phyloP scores from a whole-genome alignment of 2,797 vertebrate species.

The Melanotaenia maccullochi region DNA sequence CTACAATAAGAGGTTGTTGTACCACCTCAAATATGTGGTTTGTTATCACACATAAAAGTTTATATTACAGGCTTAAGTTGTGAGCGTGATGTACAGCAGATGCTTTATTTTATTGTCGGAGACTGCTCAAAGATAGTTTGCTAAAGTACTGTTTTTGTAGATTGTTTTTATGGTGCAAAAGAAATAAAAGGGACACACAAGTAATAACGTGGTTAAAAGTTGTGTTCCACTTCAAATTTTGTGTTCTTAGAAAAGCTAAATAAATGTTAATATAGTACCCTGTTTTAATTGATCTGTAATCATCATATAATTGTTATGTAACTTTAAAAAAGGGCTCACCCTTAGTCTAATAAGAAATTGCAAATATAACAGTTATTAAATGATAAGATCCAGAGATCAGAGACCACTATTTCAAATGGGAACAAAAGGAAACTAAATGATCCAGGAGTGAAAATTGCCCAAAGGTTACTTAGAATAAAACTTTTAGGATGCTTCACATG shows the following conservation, averaged over 20 bases:
- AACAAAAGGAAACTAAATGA: not conserved
- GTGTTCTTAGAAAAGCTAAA: not conserved
- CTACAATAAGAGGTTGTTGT: not conserved
- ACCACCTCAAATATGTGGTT: not conserved
- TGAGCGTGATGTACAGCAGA: slow-evolving; percentile 22
- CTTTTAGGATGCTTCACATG: not conserved
- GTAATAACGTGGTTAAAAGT: not conserved
- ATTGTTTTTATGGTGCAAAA: slow-evolving; percentile 8
- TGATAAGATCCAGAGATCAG: not conserved
- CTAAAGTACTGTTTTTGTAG: not conserved
- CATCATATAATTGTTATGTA: not conserved
- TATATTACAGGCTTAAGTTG: slow-evolving; percentile 12
- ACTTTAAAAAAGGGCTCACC: no score
- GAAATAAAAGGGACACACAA: not conserved
- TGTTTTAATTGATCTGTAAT: not conserved
- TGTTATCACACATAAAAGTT: slow-evolving; percentile 2
- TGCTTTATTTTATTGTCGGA: slow-evolving; percentile 13
- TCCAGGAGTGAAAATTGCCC: not conserved
- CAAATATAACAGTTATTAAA: not conserved
- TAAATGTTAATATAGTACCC: not conserved
- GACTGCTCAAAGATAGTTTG: slow-evolving; percentile 3
- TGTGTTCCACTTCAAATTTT: not conserved
- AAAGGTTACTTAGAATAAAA: not conserved
- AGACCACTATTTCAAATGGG: not conserved
- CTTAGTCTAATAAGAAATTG: not conserved